Evolutionary conservation across 2,113 vertebrate genomes (phyloP).

Genomic region (Gadus macrocephalus): DNA sequence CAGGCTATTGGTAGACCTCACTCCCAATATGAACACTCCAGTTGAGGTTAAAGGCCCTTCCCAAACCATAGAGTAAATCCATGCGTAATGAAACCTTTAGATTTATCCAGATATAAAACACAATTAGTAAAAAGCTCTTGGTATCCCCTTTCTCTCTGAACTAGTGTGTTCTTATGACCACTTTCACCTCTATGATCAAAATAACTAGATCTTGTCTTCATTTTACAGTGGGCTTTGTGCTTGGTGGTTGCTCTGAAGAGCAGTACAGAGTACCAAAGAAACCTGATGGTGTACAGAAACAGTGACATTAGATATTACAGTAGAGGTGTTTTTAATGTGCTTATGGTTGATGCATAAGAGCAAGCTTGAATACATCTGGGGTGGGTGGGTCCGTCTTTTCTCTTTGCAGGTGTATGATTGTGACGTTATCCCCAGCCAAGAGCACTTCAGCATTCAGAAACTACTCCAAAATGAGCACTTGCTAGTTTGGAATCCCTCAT

Average conservation of each 20-base stretch:
- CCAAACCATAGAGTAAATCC: slow-evolving; percentile 4
- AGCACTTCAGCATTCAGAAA: slow-evolving; percentile 48
- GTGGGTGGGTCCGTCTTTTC: slow-evolving; percentile 11
- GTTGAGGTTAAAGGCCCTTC: slow-evolving; percentile 35
- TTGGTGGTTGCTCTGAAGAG: slow-evolving; percentile 6
- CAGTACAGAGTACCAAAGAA: slow-evolving; percentile 12
- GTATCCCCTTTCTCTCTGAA: slow-evolving; percentile 28
- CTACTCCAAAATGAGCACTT: slow-evolving; percentile 63
- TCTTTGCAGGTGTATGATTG: slow-evolving; percentile 37
- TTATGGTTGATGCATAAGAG: slow-evolving; percentile 49
- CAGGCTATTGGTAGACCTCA: slow-evolving; percentile 42
- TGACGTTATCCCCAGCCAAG: slow-evolving; percentile 39
- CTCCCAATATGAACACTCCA: slow-evolving; percentile 71
- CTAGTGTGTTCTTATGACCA: slow-evolving; percentile 37
- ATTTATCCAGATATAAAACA: no score
- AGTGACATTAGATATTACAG: slow-evolving; percentile 14
- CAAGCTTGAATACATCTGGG: slow-evolving; percentile 56
- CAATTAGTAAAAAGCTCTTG: slow-evolving; percentile 53
- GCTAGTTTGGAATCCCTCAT: slow-evolving; percentile 53
- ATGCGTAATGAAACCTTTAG: slow-evolving; percentile 15
- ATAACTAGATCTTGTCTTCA: slow-evolving; percentile 36
- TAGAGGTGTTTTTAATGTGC: slow-evolving; percentile 40
- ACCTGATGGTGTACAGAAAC: slow-evolving; percentile 34
- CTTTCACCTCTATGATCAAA: slow-evolving; percentile 65
- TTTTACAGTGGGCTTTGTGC: slow-evolving; percentile 12